These are phyloP conservation scores for Scotopteryx bipunctaria DNA, from an alignment of 2,888 invertebrate species.

Conservation along the genomic window DNA sequence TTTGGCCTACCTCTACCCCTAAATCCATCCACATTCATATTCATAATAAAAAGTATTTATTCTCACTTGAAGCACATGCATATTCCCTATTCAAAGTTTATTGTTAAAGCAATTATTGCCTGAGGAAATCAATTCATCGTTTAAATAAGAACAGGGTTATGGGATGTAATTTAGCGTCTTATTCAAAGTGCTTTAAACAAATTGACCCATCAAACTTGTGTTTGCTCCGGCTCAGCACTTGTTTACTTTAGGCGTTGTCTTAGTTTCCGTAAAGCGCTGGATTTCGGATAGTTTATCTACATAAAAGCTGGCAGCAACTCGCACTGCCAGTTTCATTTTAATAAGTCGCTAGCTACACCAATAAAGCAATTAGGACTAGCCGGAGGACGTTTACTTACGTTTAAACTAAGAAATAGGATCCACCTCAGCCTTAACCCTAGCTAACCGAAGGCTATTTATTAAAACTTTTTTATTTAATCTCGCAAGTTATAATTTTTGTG, in stretches of 20 bases:
- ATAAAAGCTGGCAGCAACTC: slow-evolving; percentile 7
- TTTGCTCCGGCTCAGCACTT: not conserved
- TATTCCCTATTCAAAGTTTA: too few species aligned
- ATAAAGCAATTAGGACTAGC: slow-evolving; percentile 23
- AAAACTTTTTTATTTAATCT: slow-evolving; percentile 80
- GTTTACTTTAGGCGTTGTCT: not conserved
- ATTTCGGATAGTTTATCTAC: slow-evolving; percentile 8
- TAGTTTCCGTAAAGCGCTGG: not conserved
- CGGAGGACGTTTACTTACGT: slow-evolving; percentile 26
- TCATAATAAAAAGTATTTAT: too few species aligned
- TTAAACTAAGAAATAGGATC: slow-evolving; percentile 56
- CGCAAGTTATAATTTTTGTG: slow-evolving; percentile 79
- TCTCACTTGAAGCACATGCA: too few species aligned
- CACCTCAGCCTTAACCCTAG: slow-evolving; percentile 64
- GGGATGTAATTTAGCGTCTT: not conserved
- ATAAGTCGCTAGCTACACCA: slow-evolving; percentile 12
- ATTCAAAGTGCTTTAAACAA: not conserved
- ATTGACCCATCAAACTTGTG: not conserved
- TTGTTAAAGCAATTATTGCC: too few species aligned
- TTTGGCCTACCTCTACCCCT: too few species aligned
- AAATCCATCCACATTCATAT: too few species aligned
- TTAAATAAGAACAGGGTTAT: not conserved
- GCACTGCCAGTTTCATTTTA: slow-evolving; percentile 9
- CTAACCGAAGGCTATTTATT: slow-evolving; percentile 74
- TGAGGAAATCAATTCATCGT: too few species aligned